phyloP scores from a whole-genome alignment of 2,113 vertebrate genomes.

The Eudyptes chrysolophus region DNA sequence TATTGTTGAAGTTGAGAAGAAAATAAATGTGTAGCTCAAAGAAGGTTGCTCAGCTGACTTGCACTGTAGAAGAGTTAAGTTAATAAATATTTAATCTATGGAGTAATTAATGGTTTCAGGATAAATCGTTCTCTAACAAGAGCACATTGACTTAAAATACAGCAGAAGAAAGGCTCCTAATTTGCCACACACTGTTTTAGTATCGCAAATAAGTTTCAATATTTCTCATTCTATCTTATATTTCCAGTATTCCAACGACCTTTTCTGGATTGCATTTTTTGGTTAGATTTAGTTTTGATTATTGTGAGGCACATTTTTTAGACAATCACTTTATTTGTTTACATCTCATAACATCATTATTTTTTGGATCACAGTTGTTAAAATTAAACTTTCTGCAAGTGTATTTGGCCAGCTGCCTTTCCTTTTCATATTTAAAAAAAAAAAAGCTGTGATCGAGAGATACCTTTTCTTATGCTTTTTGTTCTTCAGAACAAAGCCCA shows the following conservation, averaged over 20 bases:
- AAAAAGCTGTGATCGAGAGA: background rate
- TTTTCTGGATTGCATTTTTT: background rate
- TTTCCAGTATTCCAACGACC: background rate
- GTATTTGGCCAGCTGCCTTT: background rate
- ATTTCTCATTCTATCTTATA: background rate
- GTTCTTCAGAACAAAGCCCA: background rate
- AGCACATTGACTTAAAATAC: background rate
- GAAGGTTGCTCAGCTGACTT: background rate
- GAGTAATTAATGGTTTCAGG: constrained; percentile 10
- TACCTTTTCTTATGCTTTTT: constrained; percentile 11
- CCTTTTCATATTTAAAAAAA: background rate
- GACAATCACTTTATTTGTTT: background rate
- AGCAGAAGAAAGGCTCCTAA: background rate
- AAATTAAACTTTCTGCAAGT: background rate
- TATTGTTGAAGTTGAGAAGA: background rate
- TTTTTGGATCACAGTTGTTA: background rate
- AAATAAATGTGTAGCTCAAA: background rate
- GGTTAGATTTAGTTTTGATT: background rate
- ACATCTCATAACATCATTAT: background rate
- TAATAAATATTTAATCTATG: constrained; percentile 6
- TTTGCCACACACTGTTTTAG: background rate
- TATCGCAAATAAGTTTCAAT: background rate
- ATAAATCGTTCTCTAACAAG: background rate
- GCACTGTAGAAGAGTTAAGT: background rate
- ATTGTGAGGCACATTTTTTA: background rate